Base-by-base conservation (phyloP, 2,113 vertebrate genomes). In the Brachionichthys hirsutus region DNA sequence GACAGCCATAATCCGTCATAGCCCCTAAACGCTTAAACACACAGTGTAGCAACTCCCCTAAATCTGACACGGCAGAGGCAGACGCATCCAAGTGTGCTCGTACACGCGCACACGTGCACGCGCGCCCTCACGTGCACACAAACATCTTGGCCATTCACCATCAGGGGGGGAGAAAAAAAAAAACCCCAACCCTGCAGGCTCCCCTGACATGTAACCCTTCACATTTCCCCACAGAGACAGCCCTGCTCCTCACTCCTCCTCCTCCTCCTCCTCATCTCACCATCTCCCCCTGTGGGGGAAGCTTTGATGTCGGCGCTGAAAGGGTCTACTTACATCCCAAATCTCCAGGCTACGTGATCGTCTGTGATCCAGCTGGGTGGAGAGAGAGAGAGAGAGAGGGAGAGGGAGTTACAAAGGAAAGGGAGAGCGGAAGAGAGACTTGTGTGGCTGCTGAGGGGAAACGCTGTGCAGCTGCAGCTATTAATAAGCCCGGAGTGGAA, bases 251-350 rank as follows among this genome's bases (percentile, higher is more conserved):
- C 54, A 18, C 41, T 45, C 63, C 63, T 36, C 52, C 73, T 52
- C 67, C 17, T 50, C 24, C 24, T 30, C 24, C 24, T 30, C 24
- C 24, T 30, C 24, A 30, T 30, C 24, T 30, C 24, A 30, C 24
- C 64, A 49, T 43, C 65, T 56, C 72, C 70, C 75, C 78, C 56
- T 70, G 51, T 73, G 80, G 62, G 67, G 75, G 55, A 75, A 48
- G 81, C 86, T 86, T 89, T 87, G 85, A 85, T 77, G 77, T 82
- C 64, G 65, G 83, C 58, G 74, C 82, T 85, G 85, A 88, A 86
- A 87, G 76, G 70, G 87, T 90, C 86, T 89, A 92, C 92, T 91
- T 90, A 92, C 92, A 93, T 93, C 87, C 90, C 91, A 92, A 93
- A 93, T 90, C 92, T 92, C 92, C 92, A 93, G 73, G 86, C 87